phyloP scores from a whole-genome alignment of 2,797 vertebrate species.

The Silurus aristotelis region DNA sequence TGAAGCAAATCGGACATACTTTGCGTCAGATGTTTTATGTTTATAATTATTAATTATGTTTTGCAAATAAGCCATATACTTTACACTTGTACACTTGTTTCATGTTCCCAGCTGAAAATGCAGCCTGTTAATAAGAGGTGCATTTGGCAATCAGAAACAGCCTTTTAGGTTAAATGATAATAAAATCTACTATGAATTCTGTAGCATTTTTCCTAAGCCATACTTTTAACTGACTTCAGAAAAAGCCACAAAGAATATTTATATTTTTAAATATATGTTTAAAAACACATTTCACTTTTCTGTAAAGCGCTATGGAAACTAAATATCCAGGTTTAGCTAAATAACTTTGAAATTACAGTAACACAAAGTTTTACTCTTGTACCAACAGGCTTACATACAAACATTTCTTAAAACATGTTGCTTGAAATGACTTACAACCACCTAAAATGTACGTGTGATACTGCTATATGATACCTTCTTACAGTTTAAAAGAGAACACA shows the following conservation, averaged over 20 bases:
- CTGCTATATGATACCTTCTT: neutral
- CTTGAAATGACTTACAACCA: neutral
- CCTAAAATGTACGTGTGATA: neutral
- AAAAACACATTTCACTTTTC: neutral
- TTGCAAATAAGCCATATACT: neutral
- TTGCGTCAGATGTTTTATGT: neutral
- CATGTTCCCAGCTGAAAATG: neutral
- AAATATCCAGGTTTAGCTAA: constrained; percentile 17
- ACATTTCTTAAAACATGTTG: neutral
- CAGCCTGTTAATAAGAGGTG: neutral
- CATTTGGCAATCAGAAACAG: neutral
- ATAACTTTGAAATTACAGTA: neutral
- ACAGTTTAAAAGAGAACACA: neutral
- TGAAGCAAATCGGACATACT: neutral
- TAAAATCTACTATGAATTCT: neutral
- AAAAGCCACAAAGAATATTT: neutral
- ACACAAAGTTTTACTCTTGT: neutral
- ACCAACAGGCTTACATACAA: neutral
- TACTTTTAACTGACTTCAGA: neutral
- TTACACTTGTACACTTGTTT: neutral
- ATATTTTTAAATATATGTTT: too few species aligned
- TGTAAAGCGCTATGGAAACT: neutral
- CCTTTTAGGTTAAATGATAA: neutral
- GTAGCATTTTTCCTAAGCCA: neutral
- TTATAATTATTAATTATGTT: neutral